Evolutionary conservation across 2,888 invertebrate genomes (phyloP).

Genomic region (Nomada goodeniana): DNA sequence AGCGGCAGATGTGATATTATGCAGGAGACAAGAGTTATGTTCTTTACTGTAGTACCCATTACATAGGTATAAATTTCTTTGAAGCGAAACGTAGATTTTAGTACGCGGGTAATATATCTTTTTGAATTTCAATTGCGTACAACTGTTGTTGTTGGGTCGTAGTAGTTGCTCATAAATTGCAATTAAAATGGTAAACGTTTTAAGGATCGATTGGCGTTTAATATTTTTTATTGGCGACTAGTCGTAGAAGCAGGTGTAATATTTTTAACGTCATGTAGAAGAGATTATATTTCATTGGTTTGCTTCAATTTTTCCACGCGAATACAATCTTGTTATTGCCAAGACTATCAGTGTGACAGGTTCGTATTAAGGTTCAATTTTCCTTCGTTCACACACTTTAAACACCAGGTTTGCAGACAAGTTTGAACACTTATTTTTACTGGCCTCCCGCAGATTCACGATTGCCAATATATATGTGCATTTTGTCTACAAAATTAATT

Average conservation of each 20-base stretch:
- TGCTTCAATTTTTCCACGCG: not conserved
- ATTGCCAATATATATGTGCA: too few species aligned
- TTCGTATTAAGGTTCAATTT: too few species aligned
- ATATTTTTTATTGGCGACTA: not conserved
- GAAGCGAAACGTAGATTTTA: not conserved
- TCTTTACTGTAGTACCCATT: too few species aligned
- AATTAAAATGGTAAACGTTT: not conserved
- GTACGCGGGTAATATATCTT: not conserved
- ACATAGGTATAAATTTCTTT: too few species aligned
- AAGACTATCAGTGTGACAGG: not conserved
- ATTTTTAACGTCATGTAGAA: slow-evolving; percentile 2
- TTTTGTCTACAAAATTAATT: too few species aligned
- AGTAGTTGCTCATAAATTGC: not conserved
- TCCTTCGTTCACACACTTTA: too few species aligned
- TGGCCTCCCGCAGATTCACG: too few species aligned
- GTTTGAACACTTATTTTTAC: too few species aligned
- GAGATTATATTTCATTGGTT: slow-evolving; percentile 16
- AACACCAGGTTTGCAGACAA: too few species aligned
- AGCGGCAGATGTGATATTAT: too few species aligned
- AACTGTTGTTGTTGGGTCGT: not conserved
- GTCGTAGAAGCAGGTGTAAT: not conserved
- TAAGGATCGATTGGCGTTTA: not conserved
- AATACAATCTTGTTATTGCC: not conserved
- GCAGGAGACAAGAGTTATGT: too few species aligned
- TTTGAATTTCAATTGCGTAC: not conserved